Percentiles rank a stretch among this genome's conserved stretches.
Evolutionary conservation across 2,888 invertebrate genomes (phyloP).

Genomic region (Acanthosoma haemorrhoidale): DNA sequence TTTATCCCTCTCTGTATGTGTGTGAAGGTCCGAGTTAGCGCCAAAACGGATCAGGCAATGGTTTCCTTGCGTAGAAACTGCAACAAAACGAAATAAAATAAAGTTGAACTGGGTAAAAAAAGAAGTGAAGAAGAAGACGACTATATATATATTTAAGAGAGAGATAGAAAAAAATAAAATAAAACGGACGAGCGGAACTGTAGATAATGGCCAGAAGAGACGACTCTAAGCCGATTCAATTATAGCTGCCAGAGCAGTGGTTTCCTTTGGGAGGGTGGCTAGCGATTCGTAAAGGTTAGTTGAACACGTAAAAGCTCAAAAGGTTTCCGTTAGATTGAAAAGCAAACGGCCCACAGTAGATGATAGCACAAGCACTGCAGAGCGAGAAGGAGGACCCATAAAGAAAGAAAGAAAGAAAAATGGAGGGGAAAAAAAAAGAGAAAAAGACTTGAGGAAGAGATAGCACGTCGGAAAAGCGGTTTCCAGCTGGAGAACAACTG

Average conservation of each 20-base stretch:
- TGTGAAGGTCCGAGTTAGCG: not conserved
- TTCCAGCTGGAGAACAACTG: not conserved
- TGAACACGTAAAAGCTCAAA: slow-evolving; percentile 31
- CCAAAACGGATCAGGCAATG: not conserved
- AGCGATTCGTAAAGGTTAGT: slow-evolving; percentile 27
- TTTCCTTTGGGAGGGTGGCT: not conserved
- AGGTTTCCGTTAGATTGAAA: slow-evolving; percentile 30
- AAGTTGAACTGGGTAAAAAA: too few relatives aligned
- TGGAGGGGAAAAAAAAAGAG: not conserved
- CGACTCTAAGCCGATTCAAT: slow-evolving; percentile 8
- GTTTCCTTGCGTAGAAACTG: not conserved
- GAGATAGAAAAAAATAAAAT: too few relatives aligned
- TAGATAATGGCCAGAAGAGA: slow-evolving; percentile 1
- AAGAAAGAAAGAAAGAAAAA: not conserved
- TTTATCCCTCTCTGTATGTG: not conserved
- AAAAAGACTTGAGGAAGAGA: not conserved
- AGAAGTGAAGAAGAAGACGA: not conserved
- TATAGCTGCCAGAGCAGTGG: not conserved
- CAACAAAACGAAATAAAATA: not conserved
- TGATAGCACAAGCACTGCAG: not conserved
- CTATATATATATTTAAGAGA: not conserved
- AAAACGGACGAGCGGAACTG: not conserved
- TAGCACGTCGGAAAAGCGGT: slow-evolving; percentile 10
- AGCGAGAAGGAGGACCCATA: not conserved
- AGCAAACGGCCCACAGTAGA: slow-evolving; percentile 16